Evolutionary conservation across 2,888 invertebrate species (phyloP), one percentile per base, ranked within the genome.

Genomic region (Pristionchus mayeri): DNA sequence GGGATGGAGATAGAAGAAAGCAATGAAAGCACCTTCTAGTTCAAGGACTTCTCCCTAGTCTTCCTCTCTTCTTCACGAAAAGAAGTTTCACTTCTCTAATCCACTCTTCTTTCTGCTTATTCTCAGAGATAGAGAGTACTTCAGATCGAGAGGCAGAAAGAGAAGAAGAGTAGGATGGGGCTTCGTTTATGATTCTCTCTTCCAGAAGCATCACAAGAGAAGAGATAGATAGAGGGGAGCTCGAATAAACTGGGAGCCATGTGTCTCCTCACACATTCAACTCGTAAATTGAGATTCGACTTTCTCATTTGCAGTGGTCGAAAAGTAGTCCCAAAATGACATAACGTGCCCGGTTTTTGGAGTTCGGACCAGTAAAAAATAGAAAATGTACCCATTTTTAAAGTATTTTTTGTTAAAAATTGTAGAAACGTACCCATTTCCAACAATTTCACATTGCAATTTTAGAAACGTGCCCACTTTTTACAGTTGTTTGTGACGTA

Each of bases 31-130:
- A 63, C 30, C 60, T 2, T 34, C 60, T n/a, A 13, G 30, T 24
- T n/a, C n/a, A 24, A n/a, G 11, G 6, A 63, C 60, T 63, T 30
- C 60, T 63, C 60, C 18, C 60, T 63, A 30, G 16, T 34, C 11
- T 63, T 63, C 34, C 11, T 34, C 34, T 30, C 24, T 27, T 63
- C 34, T 2, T 63, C 27, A n/a, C 16, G 16, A 27, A 9, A 54
- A 63, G 30, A 63, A 63, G 60, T 63, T 63, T 63, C 60, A 27
- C 60, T 63, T 63, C 60, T 63, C 60, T 63, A 63, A 30, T 63
- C 60, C 30, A 63, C 60, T 63, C 60, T 63, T 63, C 60, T 63
- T 63, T 63, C 57, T 30, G 27, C 60, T 18, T 63, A 63, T 63
- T 63, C 60, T 54, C 6, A 34, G 34, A 63, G 30, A 30, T n/a